A percentile compares a stretch with the other conserved stretches of the same genome.
Conservation (phyloP, 1,140 invertebrate species). For the Zaprionus capensis region DNA sequence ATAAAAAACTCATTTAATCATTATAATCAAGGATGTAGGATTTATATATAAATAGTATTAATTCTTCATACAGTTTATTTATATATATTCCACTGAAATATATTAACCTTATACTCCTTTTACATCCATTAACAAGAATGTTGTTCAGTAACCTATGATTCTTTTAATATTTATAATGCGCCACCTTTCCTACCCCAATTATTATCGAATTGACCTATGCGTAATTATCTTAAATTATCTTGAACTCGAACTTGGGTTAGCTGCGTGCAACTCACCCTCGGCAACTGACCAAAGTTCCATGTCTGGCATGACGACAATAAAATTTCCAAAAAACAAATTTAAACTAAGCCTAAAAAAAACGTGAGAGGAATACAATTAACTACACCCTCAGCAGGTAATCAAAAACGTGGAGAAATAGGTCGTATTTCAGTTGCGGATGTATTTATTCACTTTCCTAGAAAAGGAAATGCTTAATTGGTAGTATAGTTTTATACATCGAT, state of each 20-base stretch:
- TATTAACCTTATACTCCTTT: background rate
- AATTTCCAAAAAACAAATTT: background rate
- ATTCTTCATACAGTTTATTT: no score
- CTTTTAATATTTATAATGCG: background rate
- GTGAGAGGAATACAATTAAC: background rate
- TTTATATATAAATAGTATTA: no score
- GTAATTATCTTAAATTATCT: conserved; percentile 10
- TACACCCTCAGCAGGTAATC: background rate
- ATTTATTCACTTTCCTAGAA: background rate
- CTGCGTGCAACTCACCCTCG: background rate
- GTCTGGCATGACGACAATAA: background rate
- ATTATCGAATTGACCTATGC: background rate
- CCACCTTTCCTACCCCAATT: conserved; percentile 19
- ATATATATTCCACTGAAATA: no score
- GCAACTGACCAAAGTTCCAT: background rate
- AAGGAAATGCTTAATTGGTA: background rate
- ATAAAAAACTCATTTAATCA: no score
- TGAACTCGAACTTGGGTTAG: background rate
- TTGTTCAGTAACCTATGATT: no score
- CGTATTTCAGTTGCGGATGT: background rate
- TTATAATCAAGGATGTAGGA: no score
- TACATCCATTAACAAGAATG: no score
- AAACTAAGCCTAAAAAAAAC: background rate
- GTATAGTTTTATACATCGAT: background rate
- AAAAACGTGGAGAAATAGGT: background rate